A percentile compares a stretch with the other conserved stretches of the same genome.
These are phyloP conservation scores for Liolophura sinensis DNA, from an alignment of 1,140 invertebrate genomes.

Conservation along the genomic window DNA sequence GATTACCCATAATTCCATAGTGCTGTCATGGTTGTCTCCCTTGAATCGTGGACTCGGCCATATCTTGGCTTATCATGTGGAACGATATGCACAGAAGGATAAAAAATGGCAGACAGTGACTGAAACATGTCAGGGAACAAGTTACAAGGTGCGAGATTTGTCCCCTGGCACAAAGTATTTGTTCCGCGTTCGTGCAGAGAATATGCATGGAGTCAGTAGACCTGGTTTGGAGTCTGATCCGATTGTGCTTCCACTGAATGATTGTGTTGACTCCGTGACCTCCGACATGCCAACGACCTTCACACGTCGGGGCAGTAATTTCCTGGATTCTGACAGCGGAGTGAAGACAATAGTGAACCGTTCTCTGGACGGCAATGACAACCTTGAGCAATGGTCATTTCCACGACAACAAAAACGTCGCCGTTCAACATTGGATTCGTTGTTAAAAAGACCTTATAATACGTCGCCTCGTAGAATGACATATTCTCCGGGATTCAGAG, in stretches of 20 bases:
- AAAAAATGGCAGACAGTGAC: constrained; percentile 83
- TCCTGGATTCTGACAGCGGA: constrained; percentile 38
- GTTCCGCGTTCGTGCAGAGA: constrained; percentile 96
- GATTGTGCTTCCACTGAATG: constrained; percentile 58
- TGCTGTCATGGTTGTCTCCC: constrained; percentile 39
- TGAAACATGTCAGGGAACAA: constrained; percentile 88
- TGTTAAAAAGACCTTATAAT: too few species aligned
- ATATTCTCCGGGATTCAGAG: too few species aligned
- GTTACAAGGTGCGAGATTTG: constrained; percentile 86
- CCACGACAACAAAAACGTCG: too few species aligned
- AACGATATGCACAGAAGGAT: constrained; percentile 25
- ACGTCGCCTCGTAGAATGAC: too few species aligned
- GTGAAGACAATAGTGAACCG: constrained; percentile 26
- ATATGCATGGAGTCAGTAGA: constrained; percentile 92
- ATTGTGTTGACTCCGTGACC: not conserved
- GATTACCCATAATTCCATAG: constrained; percentile 41
- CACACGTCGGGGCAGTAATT: constrained; percentile 26
- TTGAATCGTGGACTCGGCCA: constrained; percentile 18
- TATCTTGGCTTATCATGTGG: constrained; percentile 47
- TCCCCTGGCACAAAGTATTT: constrained; percentile 88
- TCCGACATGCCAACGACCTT: too few species aligned
- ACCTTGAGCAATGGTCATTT: too few species aligned
- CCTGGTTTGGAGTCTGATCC: constrained; percentile 63
- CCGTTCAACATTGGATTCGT: too few species aligned
- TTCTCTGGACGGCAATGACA: too few species aligned